Evolutionary conservation across 2,888 invertebrate genomes (phyloP), one percentile per base, ranked within the genome.

Genomic region (Drosophila macrospina): DNA sequence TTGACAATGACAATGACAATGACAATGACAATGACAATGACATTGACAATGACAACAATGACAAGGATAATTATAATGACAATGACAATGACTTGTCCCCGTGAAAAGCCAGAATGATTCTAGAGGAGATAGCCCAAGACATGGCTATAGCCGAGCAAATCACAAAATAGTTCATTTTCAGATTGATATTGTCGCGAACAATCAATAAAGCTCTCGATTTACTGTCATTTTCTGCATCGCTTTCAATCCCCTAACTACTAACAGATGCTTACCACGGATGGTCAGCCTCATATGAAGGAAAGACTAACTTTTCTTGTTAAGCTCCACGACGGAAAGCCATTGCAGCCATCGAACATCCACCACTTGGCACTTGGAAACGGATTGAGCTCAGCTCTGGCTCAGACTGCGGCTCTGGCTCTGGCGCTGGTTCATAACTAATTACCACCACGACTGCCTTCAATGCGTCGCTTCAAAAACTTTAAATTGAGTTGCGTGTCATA

Each of bases 401-500:
- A 3, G 47, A 4, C 32, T 41, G 11, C 4, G 20, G 41, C 66
- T 74, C 70, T 20, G 45, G 59, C 47, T 47, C 16, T 6, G 47
- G 7, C 32, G 20, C 20, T 10, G 11, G 41, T 63, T 77, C 70
- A 76, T 76, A 76, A 77, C 77, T 77, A 77, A 77, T 73, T 79
- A 73, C 73, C 74, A 65, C 50, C 64, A 36, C 36, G 39, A 24
- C 26, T 52, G 52, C 36, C 41, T 24, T 26, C 54, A 50, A 41
- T 51, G 45, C 50, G 50, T 54, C 65, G 30, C 60, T 56, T 56
- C 42, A 26, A 44, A 67, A 81, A 77, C 69, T 81, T 81, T 81
- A 81, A 81, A 81, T 81, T 81, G 79, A 81, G 79, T 81, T 77
- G 66, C 79, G 77, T 76, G 76, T 76, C 77, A 76, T 79, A 78